Evolutionary conservation across 2,113 vertebrate genomes (phyloP), one percentile per base, ranked within the genome.

Genomic region (Collichthys lucidus): DNA sequence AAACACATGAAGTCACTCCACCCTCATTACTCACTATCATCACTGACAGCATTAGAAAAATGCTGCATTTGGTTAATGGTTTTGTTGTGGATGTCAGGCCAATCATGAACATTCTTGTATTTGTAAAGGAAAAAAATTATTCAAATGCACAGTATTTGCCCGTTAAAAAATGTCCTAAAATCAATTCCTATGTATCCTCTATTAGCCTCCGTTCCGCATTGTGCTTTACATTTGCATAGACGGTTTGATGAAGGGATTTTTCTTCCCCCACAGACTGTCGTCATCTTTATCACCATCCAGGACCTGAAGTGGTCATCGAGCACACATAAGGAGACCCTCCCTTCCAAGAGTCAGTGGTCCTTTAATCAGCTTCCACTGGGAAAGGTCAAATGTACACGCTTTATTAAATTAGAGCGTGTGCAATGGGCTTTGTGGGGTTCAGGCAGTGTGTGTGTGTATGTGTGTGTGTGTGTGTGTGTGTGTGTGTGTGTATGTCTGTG

Each of bases 21-120:
- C 76, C 75, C 73, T 85, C 44, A 66, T 88, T 84, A 80, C 84
- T 82, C 84, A 79, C 65, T 84, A 73, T 70, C 44, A 78, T 82
- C 49, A 74, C 9, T 73, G 83, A 77, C 62, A 72, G 35, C 75
- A 79, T 35, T 20, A 82, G 17, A 79, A 61, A 79, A 56, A 64
- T 11, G n/a, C 22, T 42, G 31, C 29, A 22, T 22, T 50, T 35
- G 42, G 20, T 70, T 71, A 71, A 72, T 77, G 42, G 42, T 81
- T 88, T 84, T 86, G 71, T 35, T 75, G 24, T 67, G 60, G 44
- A 62, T 67, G 47, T 72, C 8, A 57, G 15, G 16, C 20, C 20
- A 73, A 42, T 85, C 12, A 4, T 74, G 15, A 71, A 80, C 40
- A 50, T 52, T 52, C 22, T 53, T 65, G 35, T 46, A 57, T 77